Evolutionary conservation across 2,888 invertebrate species (phyloP), one percentile per base, ranked within the genome.

Genomic region (Caenorhabditis sp.): DNA sequence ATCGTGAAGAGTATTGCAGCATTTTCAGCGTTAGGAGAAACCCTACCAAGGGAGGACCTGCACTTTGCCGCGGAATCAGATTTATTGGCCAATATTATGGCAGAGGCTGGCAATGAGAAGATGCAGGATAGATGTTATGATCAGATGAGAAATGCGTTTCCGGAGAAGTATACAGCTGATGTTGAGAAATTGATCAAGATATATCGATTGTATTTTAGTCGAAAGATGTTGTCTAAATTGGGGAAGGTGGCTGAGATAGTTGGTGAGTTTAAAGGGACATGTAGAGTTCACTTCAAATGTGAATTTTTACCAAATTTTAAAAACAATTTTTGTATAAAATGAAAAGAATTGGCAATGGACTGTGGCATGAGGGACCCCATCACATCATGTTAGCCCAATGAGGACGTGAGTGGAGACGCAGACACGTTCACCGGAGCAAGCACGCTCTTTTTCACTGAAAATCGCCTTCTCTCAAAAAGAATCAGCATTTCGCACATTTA

Each of bases 21-120:
- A 23, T 64, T 74, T 53, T 67, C 69, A 25, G 69, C 74, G 0
- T 50, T 74, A 12, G 74, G 69, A 21, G 52, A 60, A 31, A 69
- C 57, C 54, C 27, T 70, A n/a, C 31, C 36, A 2, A 61, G 63
- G 21, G 69, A 69, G 21, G 66, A 69, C n/a, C 59, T 64, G 2
- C 25, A 56, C 8, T 74, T 63, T 49, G 69, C 69, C 1, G n/a
- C 53, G 5, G 64, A 54, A 21, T 2, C 25, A 5, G 59, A 65
- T 20, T 62, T 74, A 23, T 27, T 66, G 7, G 63, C 63, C 20
- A 26, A 67, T 57, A 61, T 70, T n/a, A 61, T 74, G 23, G 63
- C 27, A 1, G 63, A 66, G 23, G 63, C 66, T n/a, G n/a, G 69
- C 38, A 59, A 69, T 53, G 67, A 66, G 26, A 59, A 57, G 12